Percentiles rank a stretch among this genome's conserved stretches.
Conservation (phyloP, 2,888 invertebrate genomes). For the Limnephilus auricula region DNA sequence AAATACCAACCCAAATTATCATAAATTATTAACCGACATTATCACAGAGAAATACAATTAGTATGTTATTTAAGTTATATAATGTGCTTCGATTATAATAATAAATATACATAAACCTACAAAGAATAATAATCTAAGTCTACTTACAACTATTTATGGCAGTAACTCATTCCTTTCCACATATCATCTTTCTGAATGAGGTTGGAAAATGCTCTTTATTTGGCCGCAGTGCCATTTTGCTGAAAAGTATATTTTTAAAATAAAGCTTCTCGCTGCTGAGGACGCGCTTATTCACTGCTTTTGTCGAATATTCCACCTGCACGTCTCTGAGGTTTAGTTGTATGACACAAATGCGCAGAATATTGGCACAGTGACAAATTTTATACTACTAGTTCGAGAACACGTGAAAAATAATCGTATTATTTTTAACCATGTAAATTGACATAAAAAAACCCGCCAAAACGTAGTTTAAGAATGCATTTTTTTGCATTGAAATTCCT, state of each 20-base stretch:
- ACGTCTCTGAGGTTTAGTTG: background rate
- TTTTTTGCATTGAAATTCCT: no score
- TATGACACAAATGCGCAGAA: background rate
- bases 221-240: background rate
- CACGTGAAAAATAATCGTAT: background rate
- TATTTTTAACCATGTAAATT: background rate
- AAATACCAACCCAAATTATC: no score
- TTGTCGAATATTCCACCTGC: background rate
- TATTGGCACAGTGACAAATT: background rate
- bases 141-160: no score
- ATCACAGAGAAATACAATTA: no score
- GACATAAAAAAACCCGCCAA: no score
- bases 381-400: background rate
- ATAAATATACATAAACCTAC: no score
- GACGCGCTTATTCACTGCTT: background rate
- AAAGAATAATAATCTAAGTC: no score
- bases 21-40: no score
- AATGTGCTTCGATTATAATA: no score
- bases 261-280: background rate
- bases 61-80: no score
- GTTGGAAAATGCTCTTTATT: background rate
- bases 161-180: no score
- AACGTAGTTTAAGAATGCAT: no score
- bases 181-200: background rate
- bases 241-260: background rate